Conservation (phyloP, 2,888 invertebrate genomes). For the Alitta virens region DNA sequence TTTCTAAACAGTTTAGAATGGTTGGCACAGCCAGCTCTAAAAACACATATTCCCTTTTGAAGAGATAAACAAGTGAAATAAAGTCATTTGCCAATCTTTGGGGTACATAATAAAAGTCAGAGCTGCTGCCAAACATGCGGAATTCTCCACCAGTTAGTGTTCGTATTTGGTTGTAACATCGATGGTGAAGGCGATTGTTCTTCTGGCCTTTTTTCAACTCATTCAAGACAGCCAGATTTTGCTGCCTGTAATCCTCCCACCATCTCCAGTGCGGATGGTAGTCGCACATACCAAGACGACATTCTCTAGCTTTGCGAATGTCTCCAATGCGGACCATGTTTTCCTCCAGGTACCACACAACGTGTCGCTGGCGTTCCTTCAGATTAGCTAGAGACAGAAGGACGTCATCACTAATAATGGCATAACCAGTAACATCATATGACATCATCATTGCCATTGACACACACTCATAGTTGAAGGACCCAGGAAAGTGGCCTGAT, state of each 20-base stretch:
- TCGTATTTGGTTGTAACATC: conserved; percentile 19
- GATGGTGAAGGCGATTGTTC: background rate
- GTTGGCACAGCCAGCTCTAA: conserved; percentile 31
- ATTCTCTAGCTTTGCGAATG: conserved; percentile 22
- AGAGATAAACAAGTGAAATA: conserved; percentile 18
- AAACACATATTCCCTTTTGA: conserved; percentile 26
- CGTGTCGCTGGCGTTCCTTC: background rate
- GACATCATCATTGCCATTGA: conserved; percentile 20
- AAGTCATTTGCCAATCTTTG: conserved; percentile 19
- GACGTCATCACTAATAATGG: conserved; percentile 28
- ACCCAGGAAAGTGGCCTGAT: conserved; percentile 22
- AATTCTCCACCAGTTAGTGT: conserved; percentile 21
- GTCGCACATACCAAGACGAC: conserved; percentile 30
- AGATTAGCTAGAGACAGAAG: conserved; percentile 18
- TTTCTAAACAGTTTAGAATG: conserved; percentile 22
- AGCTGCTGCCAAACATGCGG: conserved; percentile 24
- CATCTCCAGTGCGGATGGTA: conserved; percentile 23
- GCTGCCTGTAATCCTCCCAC: conserved; percentile 28
- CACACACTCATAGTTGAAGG: conserved; percentile 29
- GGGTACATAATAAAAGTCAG: conserved; percentile 31
- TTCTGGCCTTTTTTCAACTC: conserved; percentile 2
- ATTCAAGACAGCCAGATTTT: conserved; percentile 10
- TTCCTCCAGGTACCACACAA: conserved; percentile 25
- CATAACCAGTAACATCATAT: conserved; percentile 23
- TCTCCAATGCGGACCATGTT: conserved; percentile 24